Conservation (phyloP, 2,113 vertebrate species). For the Vulpes vulpes region DNA sequence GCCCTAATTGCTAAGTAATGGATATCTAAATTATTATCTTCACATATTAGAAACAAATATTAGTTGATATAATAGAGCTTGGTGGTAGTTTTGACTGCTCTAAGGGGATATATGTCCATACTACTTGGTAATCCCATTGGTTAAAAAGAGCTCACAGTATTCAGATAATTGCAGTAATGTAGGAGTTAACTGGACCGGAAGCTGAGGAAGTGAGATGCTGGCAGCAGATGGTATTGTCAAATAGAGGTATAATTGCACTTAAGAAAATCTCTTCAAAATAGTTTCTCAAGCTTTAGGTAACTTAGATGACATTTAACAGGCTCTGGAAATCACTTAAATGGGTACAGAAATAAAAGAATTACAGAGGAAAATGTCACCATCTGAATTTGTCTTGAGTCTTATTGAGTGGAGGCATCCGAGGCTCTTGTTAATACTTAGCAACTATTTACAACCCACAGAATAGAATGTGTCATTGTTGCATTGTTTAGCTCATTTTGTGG, state of each 20-base stretch:
- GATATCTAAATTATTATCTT: background rate
- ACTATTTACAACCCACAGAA: slow-evolving; percentile 10
- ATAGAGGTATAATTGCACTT: slow-evolving; percentile 65
- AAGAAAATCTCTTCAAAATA: slow-evolving; percentile 68
- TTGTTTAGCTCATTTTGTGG: slow-evolving; percentile 65
- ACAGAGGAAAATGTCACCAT: slow-evolving; percentile 83
- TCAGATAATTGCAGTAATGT: background rate
- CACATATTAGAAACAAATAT: background rate
- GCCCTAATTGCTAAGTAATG: background rate
- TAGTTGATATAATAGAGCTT: background rate
- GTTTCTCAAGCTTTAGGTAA: slow-evolving; percentile 68
- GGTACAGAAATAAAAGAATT: slow-evolving; percentile 80
- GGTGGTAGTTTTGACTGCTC: background rate
- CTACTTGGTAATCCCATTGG: background rate
- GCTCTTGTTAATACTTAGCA: slow-evolving; percentile 71
- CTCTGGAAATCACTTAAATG: slow-evolving; percentile 78
- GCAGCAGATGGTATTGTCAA: slow-evolving; percentile 78
- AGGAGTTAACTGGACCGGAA: slow-evolving; percentile 60
- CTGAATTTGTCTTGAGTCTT: slow-evolving; percentile 81
- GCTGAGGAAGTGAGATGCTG: background rate
- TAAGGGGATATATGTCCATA: background rate
- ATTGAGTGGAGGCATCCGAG: slow-evolving; percentile 57
- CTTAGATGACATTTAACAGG: slow-evolving; percentile 80
- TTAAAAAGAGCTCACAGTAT: background rate
- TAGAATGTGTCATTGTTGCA: slow-evolving; percentile 54